Evolutionary conservation across 2,888 invertebrate genomes (phyloP), one percentile per base, ranked within the genome.

Genomic region (Leptura quadrifasciata): DNA sequence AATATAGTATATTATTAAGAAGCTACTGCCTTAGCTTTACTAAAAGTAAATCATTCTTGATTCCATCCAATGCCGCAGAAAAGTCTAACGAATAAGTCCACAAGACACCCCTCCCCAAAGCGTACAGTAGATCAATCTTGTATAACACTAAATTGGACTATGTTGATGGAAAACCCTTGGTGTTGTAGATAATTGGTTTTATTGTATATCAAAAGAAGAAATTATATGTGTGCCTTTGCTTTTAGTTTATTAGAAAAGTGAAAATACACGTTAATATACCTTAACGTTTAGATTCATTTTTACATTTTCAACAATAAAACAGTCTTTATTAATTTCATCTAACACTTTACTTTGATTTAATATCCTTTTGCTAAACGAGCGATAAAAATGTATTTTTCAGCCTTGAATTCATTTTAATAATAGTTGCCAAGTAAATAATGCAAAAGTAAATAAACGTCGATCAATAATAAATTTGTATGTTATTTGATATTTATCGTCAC

Each of bases 131-230:
- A 69, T 69, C 69, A 69, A 69, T 69, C 69, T 69, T 69, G 69
- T 58, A 69, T 3, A 35, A 58, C 69, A 58, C 20, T 69, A 69
- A 69, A 69, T 60, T 69, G 69, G 69, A 69, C 69, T 35, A 39
- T 69, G 69, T 69, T 69, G 69, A 69, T 69, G 69, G 69, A 69
- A 35, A 58, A 58, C 39, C 69, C 58, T 35, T 39, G 31, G 18
- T 69, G 35, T 58, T 35, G 69, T 20, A n/a, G 35, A 69, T 69
- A 69, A 69, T 69, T 69, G 69, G 58, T 58, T 69, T 58, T 68
- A 54, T 54, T 57, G 27, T 57, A 52, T 31, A 31, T 68, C 54
- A 67, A 24, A 57, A 55, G 68, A 31, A 15, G 17, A 47, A 47
- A 47, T 15, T 47, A 15, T 15, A 15, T 47, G 5, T n/a, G 47